These are phyloP conservation scores for Solenopsis fugax DNA, from an alignment of 1,140 invertebrate species.

Conservation along the genomic window DNA sequence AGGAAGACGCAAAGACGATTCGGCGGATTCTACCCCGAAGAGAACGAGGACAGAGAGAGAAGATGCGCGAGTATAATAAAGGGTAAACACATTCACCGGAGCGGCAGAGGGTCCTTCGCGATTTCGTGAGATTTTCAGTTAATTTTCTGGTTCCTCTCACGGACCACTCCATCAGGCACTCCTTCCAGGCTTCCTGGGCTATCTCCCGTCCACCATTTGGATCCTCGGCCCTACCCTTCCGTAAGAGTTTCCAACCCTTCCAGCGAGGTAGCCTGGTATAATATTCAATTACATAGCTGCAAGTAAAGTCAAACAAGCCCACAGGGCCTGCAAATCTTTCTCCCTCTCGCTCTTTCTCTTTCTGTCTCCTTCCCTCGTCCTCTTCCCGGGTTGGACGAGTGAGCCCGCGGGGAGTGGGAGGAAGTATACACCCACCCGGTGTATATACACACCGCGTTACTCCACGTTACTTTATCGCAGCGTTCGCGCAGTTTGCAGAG, in stretches of 20 bases:
- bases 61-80: conserved; percentile 78
- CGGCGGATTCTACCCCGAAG: conserved; percentile 8
- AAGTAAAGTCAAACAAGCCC: conserved; percentile 82
- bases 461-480: conserved; percentile 73
- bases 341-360: conserved; percentile 32
- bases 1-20: conserved; percentile 13
- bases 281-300: conserved; percentile 83
- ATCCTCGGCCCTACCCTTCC: conserved; percentile 75
- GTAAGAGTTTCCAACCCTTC: conserved; percentile 81
- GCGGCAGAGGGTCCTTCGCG: conserved; percentile 69
- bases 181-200: conserved; percentile 64
- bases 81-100: conserved; percentile 74
- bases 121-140: conserved; percentile 80
- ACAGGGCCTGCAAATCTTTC: conserved; percentile 76
- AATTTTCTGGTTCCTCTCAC: conserved; percentile 78
- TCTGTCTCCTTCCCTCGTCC: conserved; percentile 20
- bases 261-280: conserved; percentile 79
- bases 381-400: conserved; percentile 71
- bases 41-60: conserved; percentile 21
- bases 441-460: conserved; percentile 74
- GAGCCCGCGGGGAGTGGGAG: conserved; percentile 45
- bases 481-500: conserved; percentile 74
- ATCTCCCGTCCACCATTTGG: conserved; percentile 76
- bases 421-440: conserved; percentile 69
- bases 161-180: conserved; percentile 74